Conservation (phyloP, 2,797 vertebrate genomes). For the Macrochelys suwanniensis region DNA sequence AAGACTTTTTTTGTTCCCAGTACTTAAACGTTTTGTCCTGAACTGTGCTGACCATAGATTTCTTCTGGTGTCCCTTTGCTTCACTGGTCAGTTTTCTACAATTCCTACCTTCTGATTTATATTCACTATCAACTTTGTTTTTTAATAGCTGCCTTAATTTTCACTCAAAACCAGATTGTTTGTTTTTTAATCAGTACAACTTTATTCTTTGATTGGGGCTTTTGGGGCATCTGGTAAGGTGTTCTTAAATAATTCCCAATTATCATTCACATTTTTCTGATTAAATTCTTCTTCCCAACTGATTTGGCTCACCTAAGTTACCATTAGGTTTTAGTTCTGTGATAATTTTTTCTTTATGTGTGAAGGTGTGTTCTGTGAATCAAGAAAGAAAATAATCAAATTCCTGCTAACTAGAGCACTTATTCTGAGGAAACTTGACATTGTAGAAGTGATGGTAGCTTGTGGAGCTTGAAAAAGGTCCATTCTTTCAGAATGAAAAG, state of each 20-base stretch:
- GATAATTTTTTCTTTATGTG: neutral
- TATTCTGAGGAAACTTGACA: rapidly evolving
- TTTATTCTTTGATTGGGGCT: neutral
- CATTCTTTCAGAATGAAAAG: neutral
- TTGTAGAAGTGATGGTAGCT: neutral
- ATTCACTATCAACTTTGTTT: neutral
- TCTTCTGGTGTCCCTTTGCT: neutral
- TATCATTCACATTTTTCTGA: neutral
- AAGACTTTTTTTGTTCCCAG: no score
- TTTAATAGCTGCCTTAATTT: neutral
- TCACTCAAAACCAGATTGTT: neutral
- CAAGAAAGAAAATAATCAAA: neutral
- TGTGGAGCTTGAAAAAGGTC: neutral
- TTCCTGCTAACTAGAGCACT: neutral
- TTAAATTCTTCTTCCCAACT: neutral
- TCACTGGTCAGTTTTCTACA: neutral
- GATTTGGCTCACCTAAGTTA: neutral
- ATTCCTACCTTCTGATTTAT: no score
- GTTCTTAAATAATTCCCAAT: neutral
- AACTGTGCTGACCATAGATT: no score
- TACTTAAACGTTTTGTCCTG: no score
- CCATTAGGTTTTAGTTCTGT: neutral
- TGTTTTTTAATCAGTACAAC: no score
- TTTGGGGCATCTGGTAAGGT: neutral
- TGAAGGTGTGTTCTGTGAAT: neutral